Evolutionary conservation across 2,888 invertebrate species (phyloP).

Genomic region (Metalampra italica): DNA sequence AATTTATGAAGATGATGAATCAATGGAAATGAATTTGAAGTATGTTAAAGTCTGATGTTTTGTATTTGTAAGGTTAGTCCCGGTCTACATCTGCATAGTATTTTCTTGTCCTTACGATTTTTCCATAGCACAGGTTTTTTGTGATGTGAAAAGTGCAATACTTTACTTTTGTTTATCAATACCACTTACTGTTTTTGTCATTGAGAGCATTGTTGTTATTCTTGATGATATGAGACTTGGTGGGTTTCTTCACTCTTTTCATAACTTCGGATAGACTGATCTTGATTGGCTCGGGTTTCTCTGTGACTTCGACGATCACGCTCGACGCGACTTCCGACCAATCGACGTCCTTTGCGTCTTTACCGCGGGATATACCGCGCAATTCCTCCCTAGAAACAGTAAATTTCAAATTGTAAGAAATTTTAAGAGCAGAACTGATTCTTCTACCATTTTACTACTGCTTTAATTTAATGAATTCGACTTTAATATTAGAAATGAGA

Average conservation of each 20-base stretch:
- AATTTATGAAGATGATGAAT: too few species aligned
- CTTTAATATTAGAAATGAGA: too few species aligned
- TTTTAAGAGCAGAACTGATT: too few species aligned
- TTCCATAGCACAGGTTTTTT: too few species aligned
- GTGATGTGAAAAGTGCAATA: too few species aligned
- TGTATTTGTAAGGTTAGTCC: too few species aligned
- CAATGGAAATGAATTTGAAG: not conserved
- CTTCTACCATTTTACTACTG: not conserved
- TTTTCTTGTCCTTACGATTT: too few species aligned
- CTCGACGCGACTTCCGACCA: slow-evolving; percentile 89
- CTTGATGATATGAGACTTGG: slow-evolving; percentile 76
- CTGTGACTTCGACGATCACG: slow-evolving; percentile 73
- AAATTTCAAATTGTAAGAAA: not conserved
- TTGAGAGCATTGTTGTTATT: slow-evolving; percentile 64
- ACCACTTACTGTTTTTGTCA: slow-evolving; percentile 82
- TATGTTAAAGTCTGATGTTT: not conserved
- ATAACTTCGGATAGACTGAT: slow-evolving; percentile 86
- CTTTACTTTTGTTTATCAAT: too few species aligned
- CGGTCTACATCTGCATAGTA: too few species aligned
- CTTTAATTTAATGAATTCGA: too few species aligned
- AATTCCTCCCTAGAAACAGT: slow-evolving; percentile 85
- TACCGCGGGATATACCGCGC: slow-evolving; percentile 88
- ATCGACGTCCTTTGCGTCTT: slow-evolving; percentile 90
- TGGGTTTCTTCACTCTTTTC: slow-evolving; percentile 82
- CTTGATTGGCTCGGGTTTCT: slow-evolving; percentile 87